Base-by-base conservation (phyloP, 2,888 invertebrate genomes). In the Dolichopus griseipennis region DNA sequence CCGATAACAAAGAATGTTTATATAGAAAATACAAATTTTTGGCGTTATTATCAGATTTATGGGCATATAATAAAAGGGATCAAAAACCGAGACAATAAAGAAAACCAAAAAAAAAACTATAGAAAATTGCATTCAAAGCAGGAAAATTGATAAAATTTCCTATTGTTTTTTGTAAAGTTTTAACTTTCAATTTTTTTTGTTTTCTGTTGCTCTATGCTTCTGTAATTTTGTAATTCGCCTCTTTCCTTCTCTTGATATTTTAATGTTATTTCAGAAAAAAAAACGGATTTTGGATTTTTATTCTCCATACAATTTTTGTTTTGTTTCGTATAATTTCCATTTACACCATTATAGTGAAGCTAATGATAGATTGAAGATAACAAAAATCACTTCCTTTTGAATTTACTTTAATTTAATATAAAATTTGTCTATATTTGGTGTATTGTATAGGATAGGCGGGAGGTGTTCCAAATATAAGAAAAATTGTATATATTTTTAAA, bases 141-240 rank as follows among this genome's bases (percentile, higher is more conserved):
- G 52, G 52, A 52, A 52, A 52, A 52, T 52, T 52, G 52, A 52
- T 52, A 52, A 52, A 52, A 52, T 52, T 52, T 52, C 18, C 52
- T 52, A 52, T 52, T 52, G 52, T 52, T 52, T 27, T 52, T 52
- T 18, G 18, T 52, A 5, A 27, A 27, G 27, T 27, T 27, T 27
- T 27, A 27, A 27, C 27, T 27, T 27, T 27, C 27, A 27, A 27
- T 27, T 27, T 27, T 27, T 27, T 4, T 27, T 27, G 43, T 43
- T 12, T 52, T 52, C 18, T 18, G n/a, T 52, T 52, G n/a, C n/a
- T n/a, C n/a, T n/a, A 18, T 52, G 2, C 18, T 52, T 52, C 18
- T 52, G 6, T 2, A 52, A 52, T 15, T 52, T 52, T 52, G 9
- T 52, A 18, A 12, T 52, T 12, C 18, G 43, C 43, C 18, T 15